A percentile compares a stretch with the other conserved stretches of the same genome.
phyloP scores from a whole-genome alignment of 2,888 invertebrate species.

The Salpingus planirostris region DNA sequence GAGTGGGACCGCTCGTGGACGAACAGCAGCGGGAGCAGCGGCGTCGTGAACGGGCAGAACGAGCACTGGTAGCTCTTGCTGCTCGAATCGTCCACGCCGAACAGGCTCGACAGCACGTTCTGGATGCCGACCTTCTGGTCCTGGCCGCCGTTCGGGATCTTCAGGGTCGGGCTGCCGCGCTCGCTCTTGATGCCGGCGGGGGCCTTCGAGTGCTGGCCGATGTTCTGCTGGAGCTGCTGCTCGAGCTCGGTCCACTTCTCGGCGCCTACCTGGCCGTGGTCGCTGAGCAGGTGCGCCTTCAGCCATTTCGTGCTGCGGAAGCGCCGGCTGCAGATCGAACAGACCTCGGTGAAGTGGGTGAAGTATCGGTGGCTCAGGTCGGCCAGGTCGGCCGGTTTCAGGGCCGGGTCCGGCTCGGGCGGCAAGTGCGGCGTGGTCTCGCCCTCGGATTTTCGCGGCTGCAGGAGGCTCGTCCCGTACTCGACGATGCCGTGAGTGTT shows the following conservation, averaged over 20 bases:
- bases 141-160: constrained; percentile 49
- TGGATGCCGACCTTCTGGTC: constrained; percentile 40
- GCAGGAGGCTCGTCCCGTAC: constrained; percentile 51
- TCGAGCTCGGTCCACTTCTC: constrained; percentile 56
- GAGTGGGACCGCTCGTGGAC: constrained; percentile 82
- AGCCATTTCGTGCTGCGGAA: constrained; percentile 84
- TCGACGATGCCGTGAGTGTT: constrained; percentile 96
- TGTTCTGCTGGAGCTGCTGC: constrained; percentile 39
- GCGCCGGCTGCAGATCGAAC: constrained; percentile 76
- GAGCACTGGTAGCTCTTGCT: constrained; percentile 81
- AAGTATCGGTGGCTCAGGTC: constrained; percentile 56
- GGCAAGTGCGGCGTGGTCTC: constrained; percentile 34
- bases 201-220: constrained; percentile 26
- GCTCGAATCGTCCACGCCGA: constrained; percentile 45
- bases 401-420: constrained; percentile 38
- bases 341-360: constrained; percentile 64
- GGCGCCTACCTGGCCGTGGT: constrained; percentile 65
- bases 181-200: constrained; percentile 29
- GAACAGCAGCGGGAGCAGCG: constrained; percentile 81
- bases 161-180: constrained; percentile 45
- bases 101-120: constrained; percentile 46
- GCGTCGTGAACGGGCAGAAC: constrained; percentile 81
- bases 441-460: constrained; percentile 38
- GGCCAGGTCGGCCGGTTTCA: constrained; percentile 48
- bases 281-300: constrained; percentile 76